Percentiles rank a stretch among this genome's conserved stretches.
Conservation (phyloP, 2,888 invertebrate species). For the Conchocele bisecta region DNA sequence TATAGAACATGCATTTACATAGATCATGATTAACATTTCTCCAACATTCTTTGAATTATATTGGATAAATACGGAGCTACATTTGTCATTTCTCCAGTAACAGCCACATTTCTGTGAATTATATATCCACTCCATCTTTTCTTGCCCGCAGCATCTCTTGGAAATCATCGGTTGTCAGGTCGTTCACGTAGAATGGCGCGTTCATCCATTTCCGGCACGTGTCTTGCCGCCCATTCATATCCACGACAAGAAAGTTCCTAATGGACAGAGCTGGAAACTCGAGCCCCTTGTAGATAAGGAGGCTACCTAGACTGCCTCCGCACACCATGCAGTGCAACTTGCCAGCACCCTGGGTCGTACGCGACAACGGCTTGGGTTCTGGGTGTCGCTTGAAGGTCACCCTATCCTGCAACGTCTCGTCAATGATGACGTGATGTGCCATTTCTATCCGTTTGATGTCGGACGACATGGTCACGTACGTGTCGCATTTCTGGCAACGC, state of each 20-base stretch:
- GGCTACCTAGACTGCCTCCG: conserved; percentile 63
- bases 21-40: too few relatives aligned
- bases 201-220: conserved; percentile 67
- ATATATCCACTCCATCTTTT: conserved; percentile 22
- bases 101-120: too few relatives aligned
- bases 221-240: conserved; percentile 57
- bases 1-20: too few relatives aligned
- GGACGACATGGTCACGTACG: conserved; percentile 68
- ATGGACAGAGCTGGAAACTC: conserved; percentile 68
- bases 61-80: too few relatives aligned
- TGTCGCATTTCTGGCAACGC: conserved; percentile 73
- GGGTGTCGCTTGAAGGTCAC: conserved; percentile 34
- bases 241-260: conserved; percentile 62
- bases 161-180: conserved; percentile 56
- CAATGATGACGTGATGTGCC: conserved; percentile 73
- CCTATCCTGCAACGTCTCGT: conserved; percentile 56
- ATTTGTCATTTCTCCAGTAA: too few relatives aligned
- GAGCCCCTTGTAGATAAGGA: conserved; percentile 53
- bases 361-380: conserved; percentile 29
- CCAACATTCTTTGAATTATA: too few relatives aligned
- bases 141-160: conserved; percentile 33
- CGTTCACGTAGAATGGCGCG: conserved; percentile 53
- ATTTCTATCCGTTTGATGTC: conserved; percentile 70
- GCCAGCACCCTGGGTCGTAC: conserved; percentile 50
- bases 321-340: conserved; percentile 67